Conservation (phyloP, 2,113 vertebrate species). For the Coryphaenoides rupestris region DNA sequence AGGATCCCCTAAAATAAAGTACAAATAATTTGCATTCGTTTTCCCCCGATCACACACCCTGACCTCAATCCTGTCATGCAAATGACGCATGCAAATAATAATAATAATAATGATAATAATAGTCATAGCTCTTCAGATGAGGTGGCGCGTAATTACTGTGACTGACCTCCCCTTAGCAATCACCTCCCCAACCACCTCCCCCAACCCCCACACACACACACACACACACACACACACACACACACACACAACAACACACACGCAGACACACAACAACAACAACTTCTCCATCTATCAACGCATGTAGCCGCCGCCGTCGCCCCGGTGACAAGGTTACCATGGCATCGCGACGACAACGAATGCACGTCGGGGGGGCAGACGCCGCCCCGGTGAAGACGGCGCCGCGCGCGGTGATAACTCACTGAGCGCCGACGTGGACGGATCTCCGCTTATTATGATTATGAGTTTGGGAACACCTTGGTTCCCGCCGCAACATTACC, state of each 20-base stretch:
- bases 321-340: constrained; percentile 62
- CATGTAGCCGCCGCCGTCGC: constrained; percentile 54
- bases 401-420: constrained; percentile 63
- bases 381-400: constrained; percentile 24
- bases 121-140: constrained; percentile 60
- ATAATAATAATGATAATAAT: constrained; percentile 51
- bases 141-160: constrained; percentile 62
- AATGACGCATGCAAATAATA: constrained; percentile 49
- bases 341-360: constrained; percentile 41
- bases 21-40: constrained; percentile 51
- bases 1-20: constrained; percentile 39
- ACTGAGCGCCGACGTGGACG: constrained; percentile 53
- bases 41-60: constrained; percentile 42
- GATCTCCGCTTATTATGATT: constrained; percentile 74
- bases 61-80: constrained; percentile 59
- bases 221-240: too few relatives aligned
- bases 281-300: constrained; percentile 54
- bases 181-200: constrained; percentile 8
- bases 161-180: constrained; percentile 48
- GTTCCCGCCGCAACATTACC: constrained; percentile 70
- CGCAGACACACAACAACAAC: constrained; percentile 37
- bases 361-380: constrained; percentile 31
- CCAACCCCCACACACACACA: too few relatives aligned
- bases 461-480: constrained; percentile 73
- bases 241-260: constrained; percentile 39